Base-by-base conservation (phyloP, 2,888 invertebrate species). In the Subacronicta megacephala region DNA sequence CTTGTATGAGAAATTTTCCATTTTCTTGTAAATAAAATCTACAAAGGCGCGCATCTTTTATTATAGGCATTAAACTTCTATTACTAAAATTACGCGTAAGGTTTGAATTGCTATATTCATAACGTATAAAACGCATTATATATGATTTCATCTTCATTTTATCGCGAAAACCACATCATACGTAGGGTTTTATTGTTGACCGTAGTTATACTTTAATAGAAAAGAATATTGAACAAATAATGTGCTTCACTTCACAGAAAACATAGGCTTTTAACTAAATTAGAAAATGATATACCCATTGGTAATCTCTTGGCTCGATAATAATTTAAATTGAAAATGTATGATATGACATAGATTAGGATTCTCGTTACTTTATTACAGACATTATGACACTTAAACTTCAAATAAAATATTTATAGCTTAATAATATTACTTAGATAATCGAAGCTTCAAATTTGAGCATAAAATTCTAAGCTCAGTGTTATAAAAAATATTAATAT, bases 401-500 rank as follows among this genome's bases (percentile, higher is more conserved):
- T 23, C 12, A 15, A 16, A 33, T 50, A 5, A 63, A 57, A 51
- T 52, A 62, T 51, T 41, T 1, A 29, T 29, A 12, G 3, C 12
- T 54, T 52, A 38, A 54, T 63, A 52, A 16, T 49, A 49, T 56
- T 40, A 53, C 42, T 57, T 43, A 35, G 12, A 52, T 41, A 64
- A 46, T n/a, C n/a, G n/a, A n/a, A n/a, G n/a, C n/a, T n/a, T n/a
- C n/a, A n/a, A n/a, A n/a, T n/a, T n/a, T n/a, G n/a, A n/a, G n/a
- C n/a, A n/a, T n/a, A n/a, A n/a, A n/a, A 60, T 56, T 62, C 54
- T 59, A 47, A 47, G 45, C 45, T 18, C 45, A 51, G 42, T 50
- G n/a, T 51, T 54, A 65, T 67, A 65, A 66, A 68, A 76, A 61
- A 46, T 13, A 47, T 53, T 46, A 56, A 60, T 40, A 56, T 62